Evolutionary conservation across 2,113 vertebrate species (phyloP).

Genomic region (Sakesphorus luctuosus): DNA sequence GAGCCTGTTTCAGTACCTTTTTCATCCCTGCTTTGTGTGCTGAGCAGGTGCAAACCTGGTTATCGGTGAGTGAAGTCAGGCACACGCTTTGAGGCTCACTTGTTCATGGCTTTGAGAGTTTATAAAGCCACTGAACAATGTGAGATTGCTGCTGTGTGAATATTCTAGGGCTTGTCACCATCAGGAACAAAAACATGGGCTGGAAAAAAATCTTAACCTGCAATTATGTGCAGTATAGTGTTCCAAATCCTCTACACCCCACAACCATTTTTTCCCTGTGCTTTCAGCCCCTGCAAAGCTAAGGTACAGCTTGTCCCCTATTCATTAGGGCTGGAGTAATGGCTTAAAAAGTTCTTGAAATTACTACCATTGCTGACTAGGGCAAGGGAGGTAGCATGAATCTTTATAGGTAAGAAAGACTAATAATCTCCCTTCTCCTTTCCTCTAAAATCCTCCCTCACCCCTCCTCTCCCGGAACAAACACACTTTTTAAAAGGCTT

Average conservation of each 20-base stretch:
- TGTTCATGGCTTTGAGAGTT: background rate
- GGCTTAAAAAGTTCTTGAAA: background rate
- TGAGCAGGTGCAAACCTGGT: background rate
- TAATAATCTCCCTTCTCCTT: conserved; percentile 7
- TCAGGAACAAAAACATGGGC: background rate
- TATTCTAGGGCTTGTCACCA: background rate
- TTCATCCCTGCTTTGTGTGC: background rate
- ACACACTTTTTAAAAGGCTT: conserved; percentile 56
- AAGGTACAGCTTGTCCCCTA: background rate
- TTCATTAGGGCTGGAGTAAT: conserved; percentile 10
- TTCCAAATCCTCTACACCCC: background rate
- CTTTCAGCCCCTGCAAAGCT: background rate
- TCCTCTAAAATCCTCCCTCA: conserved; percentile 41
- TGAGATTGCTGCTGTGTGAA: background rate
- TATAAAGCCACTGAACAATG: background rate
- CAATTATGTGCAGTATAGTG: background rate
- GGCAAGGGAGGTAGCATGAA: conserved; percentile 15
- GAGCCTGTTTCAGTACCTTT: background rate
- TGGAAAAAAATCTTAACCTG: background rate
- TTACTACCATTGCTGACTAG: background rate
- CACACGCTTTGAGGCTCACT: background rate
- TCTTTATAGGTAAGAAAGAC: conserved; percentile 29
- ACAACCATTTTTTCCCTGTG: background rate
- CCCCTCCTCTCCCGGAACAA: conserved; percentile 38
- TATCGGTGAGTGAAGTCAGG: rapidly evolving